Base-by-base conservation (phyloP, 2,888 invertebrate species). In the Philereme transversata region DNA sequence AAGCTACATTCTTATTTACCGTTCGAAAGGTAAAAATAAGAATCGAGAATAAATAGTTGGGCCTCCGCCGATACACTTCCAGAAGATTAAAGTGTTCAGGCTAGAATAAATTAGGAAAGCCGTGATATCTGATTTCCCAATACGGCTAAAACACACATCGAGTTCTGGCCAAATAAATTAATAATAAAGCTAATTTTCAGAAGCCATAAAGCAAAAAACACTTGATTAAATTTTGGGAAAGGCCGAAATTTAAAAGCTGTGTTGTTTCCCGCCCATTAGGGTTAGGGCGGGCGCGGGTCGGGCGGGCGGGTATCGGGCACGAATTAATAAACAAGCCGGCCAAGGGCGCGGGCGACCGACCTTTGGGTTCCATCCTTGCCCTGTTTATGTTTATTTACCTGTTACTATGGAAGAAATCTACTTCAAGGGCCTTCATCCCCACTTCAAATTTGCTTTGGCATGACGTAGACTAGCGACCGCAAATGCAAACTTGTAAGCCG, bases 281-380 rank as follows among this genome's bases (percentile, higher is more conserved):
- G 87, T 82, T 80, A 81, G 84, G 84, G 83, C 77, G 84, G 84
- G 82, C 70, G 62, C 76, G 71, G 78, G 78, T 72, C 68, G 79
- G 80, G 82, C 75, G 85, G 85, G 82, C 69, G 76, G 79, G 81
- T 78, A 83, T 84, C 79, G 84, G 81, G 83, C 81, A 84, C 86
- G 82, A 88, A 90, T 89, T 90, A 90, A 90, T 90, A 87, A 90
- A 88, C 88, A 87, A 86, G 79, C 82, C 80, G 83, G 87, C 87
- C 90, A 89, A 90, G 90, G 89, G 80, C 86, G 81, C 78, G 75
- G 74, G 73, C 75, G 74, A 71, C 72, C 80, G 82, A 88, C 88
- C 86, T 85, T 84, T 82, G 72, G 74, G 75, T 68, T 62, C 77
- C 77, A 83, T 82, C 83, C 81, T 84, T 81, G 77, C 76, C 77